Evolutionary conservation across 2,113 vertebrate genomes (phyloP).

Genomic region (Tetrao urogallus): DNA sequence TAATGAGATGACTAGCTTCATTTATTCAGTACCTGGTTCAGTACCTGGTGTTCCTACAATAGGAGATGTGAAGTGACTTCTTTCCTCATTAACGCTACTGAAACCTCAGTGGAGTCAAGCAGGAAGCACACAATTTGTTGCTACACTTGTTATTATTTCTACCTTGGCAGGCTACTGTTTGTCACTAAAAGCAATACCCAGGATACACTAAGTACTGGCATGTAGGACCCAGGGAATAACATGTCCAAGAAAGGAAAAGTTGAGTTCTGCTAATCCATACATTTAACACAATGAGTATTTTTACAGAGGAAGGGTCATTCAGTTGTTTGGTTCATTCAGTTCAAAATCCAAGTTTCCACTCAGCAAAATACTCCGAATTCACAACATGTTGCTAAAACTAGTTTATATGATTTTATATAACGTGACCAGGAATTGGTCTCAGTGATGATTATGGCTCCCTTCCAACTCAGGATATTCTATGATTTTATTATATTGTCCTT

Average conservation of each 20-base stretch:
- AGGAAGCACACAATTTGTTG: background rate
- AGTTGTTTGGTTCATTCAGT: background rate
- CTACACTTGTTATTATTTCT: background rate
- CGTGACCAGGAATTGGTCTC: too few species aligned
- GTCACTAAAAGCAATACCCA: background rate
- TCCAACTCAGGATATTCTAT: too few species aligned
- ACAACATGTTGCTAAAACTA: background rate
- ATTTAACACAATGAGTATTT: background rate
- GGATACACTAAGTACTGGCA: background rate
- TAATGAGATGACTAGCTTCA: background rate
- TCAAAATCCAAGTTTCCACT: background rate
- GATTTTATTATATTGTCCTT: background rate
- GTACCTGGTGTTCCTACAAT: slow-evolving; percentile 5
- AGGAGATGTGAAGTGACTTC: background rate
- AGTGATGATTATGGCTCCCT: too few species aligned
- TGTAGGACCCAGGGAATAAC: background rate
- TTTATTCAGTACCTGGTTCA: background rate
- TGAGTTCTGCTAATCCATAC: background rate
- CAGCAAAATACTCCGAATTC: background rate
- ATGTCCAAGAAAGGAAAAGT: background rate
- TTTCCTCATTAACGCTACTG: background rate
- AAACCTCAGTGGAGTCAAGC: background rate
- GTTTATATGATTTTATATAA: background rate
- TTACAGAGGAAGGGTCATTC: background rate
- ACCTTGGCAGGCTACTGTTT: background rate